Base-by-base conservation (phyloP, 1,140 invertebrate genomes). In the Cotesia vestalis region DNA sequence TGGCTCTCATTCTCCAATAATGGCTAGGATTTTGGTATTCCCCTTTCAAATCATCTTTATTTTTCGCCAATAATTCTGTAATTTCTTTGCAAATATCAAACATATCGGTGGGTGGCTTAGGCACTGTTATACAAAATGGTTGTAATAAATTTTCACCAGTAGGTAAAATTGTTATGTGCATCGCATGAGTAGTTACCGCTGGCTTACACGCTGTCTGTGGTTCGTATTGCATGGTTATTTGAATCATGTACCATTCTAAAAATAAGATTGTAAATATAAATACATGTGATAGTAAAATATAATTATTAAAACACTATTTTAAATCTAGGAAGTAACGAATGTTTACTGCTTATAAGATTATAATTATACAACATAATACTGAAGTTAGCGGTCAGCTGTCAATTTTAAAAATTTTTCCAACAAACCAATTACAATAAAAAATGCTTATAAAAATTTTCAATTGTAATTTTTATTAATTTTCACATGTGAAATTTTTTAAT, bases 221-320 rank as follows among this genome's bases (percentile, higher is more conserved):
- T 62, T 89, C 86, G 73, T 90, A 89, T 4, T 85, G 85, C 9
- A 83, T 77, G 40, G 89, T 90, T 35, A 91, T 52, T 80, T 91
- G 90, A 55, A 91, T 76, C 69, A 90, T 79, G 35, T 90, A 90
- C 90, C 90, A 91, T 81, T 91, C 90, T 90, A 79, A 64, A 81
- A 82, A 66, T 4, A 52, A 60, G 72, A 60, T 62, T 72, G 78
- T 70, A 35, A 73, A 66, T 66, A 60, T 55, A n/a, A 72, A 69
- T 64, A 6, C 51, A 12, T 66, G 60, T 27, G 66, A 60, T 12
- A 51, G 11, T 34, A 66, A 11, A 51, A 66, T 46, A 57, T 27
- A 27, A 27, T 27, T 27, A 27, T 27, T 27, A 27, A 0, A 27
- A 27, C 0, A 27, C 3, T 27, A 27, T 27, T 27, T 27, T 2